Conservation (phyloP, 2,888 invertebrate genomes). For the Nephrotoma flavescens region DNA sequence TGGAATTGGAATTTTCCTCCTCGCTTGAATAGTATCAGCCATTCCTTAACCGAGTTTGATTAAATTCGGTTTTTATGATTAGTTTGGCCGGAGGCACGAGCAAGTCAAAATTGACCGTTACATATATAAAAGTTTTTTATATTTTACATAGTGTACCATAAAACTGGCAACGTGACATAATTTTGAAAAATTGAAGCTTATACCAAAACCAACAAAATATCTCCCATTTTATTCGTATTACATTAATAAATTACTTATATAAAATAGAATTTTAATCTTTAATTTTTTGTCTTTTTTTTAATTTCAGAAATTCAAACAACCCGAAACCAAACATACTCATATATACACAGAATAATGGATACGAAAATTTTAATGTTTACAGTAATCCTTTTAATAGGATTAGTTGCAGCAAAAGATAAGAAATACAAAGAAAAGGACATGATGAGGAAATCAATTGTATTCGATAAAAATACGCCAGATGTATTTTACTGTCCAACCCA, state of each 20-base stretch:
- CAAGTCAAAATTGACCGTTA: too few relatives aligned
- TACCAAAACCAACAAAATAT: background rate
- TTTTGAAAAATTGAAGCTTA: background rate
- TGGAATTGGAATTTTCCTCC: too few relatives aligned
- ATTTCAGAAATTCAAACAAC: constrained; percentile 1
- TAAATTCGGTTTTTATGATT: too few relatives aligned
- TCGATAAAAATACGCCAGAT: constrained; percentile 62
- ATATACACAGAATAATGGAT: background rate
- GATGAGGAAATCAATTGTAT: constrained; percentile 63
- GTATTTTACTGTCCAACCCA: constrained; percentile 67
- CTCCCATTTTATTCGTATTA: background rate
- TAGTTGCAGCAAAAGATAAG: constrained; percentile 16
- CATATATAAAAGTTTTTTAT: too few relatives aligned
- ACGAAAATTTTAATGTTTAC: background rate
- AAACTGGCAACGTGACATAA: background rate
- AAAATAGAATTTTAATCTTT: background rate
- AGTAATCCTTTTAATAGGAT: background rate
- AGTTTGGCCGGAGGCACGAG: too few relatives aligned
- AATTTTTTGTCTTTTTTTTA: background rate
- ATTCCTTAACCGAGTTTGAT: too few relatives aligned
- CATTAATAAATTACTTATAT: background rate
- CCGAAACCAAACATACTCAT: background rate
- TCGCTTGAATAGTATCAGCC: too few relatives aligned
- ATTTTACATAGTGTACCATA: too few relatives aligned
- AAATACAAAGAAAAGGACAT: constrained; percentile 44